Percentiles rank a stretch among this genome's conserved stretches.
These are phyloP conservation scores for Melipona beecheii DNA, from an alignment of 2,888 invertebrate genomes.

Conservation along the genomic window DNA sequence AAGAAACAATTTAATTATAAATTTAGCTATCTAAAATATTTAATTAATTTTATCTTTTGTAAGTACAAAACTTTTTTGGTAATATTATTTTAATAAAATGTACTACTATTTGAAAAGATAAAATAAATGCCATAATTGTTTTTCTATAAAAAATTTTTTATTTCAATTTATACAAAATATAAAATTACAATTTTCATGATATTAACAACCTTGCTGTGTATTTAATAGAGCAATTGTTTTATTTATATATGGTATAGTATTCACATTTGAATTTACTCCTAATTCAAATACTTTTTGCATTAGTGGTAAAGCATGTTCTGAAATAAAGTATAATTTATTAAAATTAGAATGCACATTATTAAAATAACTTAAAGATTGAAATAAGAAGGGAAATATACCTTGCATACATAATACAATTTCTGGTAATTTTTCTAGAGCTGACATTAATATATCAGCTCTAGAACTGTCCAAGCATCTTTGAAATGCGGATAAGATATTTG, in stretches of 20 bases:
- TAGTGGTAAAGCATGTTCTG: constrained; percentile 92
- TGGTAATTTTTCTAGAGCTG: constrained; percentile 92
- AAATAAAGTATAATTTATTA: constrained; percentile 29
- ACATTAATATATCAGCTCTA: constrained; percentile 91
- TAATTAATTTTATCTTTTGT: background rate
- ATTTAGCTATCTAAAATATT: background rate
- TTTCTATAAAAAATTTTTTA: constrained; percentile 52
- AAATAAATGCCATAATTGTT: constrained; percentile 15
- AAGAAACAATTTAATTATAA: background rate
- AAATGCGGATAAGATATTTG: constrained; percentile 90
- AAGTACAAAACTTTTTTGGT: background rate
- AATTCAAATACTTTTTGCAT: constrained; percentile 93
- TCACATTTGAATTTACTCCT: constrained; percentile 91
- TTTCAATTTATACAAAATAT: constrained; percentile 65
- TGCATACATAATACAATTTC: constrained; percentile 93
- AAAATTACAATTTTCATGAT: constrained; percentile 49
- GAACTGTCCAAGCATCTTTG: constrained; percentile 92
- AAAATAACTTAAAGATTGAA: background rate
- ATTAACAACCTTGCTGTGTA: constrained; percentile 91
- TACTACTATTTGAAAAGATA: background rate
- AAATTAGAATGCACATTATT: background rate
- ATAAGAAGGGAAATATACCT: constrained; percentile 79
- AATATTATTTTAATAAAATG: background rate
- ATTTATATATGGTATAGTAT: constrained; percentile 90
- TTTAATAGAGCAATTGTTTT: constrained; percentile 93